Percentiles rank a stretch among this genome's conserved stretches.
These are phyloP conservation scores for Scaeva pyrastri DNA, from an alignment of 2,888 invertebrate genomes.

Conservation along the genomic window DNA sequence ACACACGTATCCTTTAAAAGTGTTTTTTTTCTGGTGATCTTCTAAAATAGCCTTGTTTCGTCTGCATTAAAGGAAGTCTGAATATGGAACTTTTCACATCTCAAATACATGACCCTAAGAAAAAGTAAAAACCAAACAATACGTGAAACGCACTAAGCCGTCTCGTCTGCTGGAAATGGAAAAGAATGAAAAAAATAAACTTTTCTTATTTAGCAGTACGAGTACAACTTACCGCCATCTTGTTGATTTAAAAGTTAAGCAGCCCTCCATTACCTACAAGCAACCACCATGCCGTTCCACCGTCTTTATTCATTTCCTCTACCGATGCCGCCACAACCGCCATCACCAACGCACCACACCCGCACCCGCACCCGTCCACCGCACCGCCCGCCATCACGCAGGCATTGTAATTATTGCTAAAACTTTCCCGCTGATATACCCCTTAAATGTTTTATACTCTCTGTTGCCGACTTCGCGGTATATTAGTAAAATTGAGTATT, in stretches of 20 bases:
- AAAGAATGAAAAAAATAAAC: slow-evolving; percentile 48
- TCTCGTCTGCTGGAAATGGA: slow-evolving; percentile 1
- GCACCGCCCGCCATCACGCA: background rate
- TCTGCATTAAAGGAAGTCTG: no score
- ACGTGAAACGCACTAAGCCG: slow-evolving; percentile 45
- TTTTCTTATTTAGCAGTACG: slow-evolving; percentile 73
- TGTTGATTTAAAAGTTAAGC: slow-evolving; percentile 74
- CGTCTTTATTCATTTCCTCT: slow-evolving; percentile 1
- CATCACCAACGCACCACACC: no score
- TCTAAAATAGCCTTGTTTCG: no score
- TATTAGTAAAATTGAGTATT: slow-evolving; percentile 60
- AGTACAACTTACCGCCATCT: slow-evolving; percentile 69
- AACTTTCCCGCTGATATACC: slow-evolving; percentile 46
- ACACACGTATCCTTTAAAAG: no score
- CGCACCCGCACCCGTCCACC: no score
- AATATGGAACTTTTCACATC: background rate
- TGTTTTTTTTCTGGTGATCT: no score
- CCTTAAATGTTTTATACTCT: slow-evolving; percentile 1
- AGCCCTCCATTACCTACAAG: slow-evolving; percentile 9
- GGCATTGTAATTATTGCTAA: slow-evolving; percentile 69
- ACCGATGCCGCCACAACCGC: background rate
- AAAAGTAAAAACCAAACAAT: slow-evolving; percentile 11
- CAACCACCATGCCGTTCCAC: background rate
- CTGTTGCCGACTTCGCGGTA: slow-evolving; percentile 13
- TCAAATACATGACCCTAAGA: background rate